Evolutionary conservation across 2,888 invertebrate genomes (phyloP), one percentile per base, ranked within the genome.

Genomic region (Dyspetes luteomarginatus): DNA sequence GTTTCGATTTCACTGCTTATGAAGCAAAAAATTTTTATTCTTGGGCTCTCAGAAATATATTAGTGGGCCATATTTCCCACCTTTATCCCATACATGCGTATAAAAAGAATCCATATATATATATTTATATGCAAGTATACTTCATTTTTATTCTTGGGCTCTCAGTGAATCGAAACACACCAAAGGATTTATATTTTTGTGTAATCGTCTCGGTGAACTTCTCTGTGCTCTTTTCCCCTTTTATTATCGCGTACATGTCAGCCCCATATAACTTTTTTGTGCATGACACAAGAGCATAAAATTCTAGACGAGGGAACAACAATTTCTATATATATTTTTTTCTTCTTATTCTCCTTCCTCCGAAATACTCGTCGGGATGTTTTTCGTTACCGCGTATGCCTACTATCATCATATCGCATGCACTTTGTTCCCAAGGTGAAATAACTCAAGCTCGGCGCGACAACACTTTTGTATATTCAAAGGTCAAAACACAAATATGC

Each of bases 361-460:
- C 26, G 48, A 15, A 58, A 69, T 45, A 69, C 58, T 69, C 74
- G 28, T 56, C 68, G 56, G 30, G 69, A 71, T 64, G 30, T 17
- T 58, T 64, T 64, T 41, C 64, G 55, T 65, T 36, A 12, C 9
- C 3, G 36, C n/a, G 36, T 79, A 65, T 74, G 43, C n/a, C n/a
- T 36, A 36, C 36, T 72, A 62, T 72, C 60, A 52, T 62, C 24
- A 28, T 56, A 55, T 36, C 36, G 30, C 45, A 36, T n/a, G 56
- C 74, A 64, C 74, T 74, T 74, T 74, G 62, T 36, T 64, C 56
- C 56, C 24, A 60, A 74, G 43, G 36, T 64, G 69, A 74, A 79
- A 74, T 64, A 79, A 65, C 50, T 62, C 64, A 62, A 62, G 24
- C 15, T 72, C 12, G 12, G 36, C 3, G 36, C 36, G 7, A 9